A percentile compares a stretch with the other conserved stretches of the same genome.
phyloP scores from a whole-genome alignment of 2,888 invertebrate genomes.

The Platycnemis pennipes region DNA sequence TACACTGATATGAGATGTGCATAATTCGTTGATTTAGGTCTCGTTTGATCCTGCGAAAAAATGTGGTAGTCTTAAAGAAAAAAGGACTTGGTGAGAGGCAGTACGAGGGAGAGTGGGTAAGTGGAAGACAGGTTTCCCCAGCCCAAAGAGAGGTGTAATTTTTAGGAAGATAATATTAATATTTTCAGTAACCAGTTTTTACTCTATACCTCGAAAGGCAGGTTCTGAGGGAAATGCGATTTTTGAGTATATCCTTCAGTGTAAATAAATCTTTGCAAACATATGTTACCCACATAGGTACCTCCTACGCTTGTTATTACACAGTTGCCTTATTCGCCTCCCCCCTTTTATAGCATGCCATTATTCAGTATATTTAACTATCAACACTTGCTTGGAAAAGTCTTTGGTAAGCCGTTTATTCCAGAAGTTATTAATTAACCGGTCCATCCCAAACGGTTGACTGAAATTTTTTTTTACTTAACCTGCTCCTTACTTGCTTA shows the following conservation, averaged over 20 bases:
- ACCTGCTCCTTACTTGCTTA: background rate
- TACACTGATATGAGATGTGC: too few relatives aligned
- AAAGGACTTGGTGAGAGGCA: too few relatives aligned
- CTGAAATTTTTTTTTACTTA: background rate
- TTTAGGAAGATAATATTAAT: background rate
- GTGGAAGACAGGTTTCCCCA: too few relatives aligned
- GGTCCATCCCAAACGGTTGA: background rate
- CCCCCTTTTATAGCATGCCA: background rate
- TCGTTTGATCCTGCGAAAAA: too few relatives aligned
- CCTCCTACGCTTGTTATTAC: too few relatives aligned
- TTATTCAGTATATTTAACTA: background rate
- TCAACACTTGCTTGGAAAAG: background rate
- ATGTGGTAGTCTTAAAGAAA: too few relatives aligned
- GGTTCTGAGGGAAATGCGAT: background rate
- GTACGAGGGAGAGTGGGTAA: too few relatives aligned
- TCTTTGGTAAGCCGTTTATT: background rate
- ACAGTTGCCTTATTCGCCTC: too few relatives aligned
- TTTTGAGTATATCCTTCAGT: background rate
- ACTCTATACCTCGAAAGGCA: background rate
- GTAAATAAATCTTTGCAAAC: background rate
- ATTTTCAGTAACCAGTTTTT: background rate
- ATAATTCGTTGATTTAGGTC: too few relatives aligned
- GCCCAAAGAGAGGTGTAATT: background rate
- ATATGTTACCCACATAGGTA: too few relatives aligned
- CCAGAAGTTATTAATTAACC: background rate